phyloP scores from a whole-genome alignment of 2,113 vertebrate genomes.

The Ochotona curzoniae region DNA sequence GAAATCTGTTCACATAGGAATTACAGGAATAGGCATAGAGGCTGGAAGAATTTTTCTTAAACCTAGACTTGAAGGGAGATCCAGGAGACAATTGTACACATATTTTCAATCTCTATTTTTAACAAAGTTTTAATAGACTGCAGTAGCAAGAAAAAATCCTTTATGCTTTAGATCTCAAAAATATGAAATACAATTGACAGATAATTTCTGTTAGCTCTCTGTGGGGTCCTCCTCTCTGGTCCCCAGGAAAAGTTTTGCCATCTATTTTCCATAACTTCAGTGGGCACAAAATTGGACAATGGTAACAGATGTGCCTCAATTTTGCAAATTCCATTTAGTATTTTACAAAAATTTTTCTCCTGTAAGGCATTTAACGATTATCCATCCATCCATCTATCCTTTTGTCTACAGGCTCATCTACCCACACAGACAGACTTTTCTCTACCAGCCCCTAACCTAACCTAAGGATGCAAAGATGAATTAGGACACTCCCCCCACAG shows the following conservation, averaged over 20 bases:
- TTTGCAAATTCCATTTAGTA: not conserved
- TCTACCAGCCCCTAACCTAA: not conserved
- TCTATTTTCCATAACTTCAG: not conserved
- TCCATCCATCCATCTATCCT: not conserved
- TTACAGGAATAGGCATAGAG: not conserved
- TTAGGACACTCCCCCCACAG: not conserved
- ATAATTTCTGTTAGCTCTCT: not conserved
- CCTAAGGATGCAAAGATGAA: not conserved
- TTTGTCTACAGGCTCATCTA: not conserved
- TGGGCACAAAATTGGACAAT: not conserved
- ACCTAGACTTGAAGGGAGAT: not conserved
- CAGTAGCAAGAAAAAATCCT: not conserved
- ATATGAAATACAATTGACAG: not conserved
- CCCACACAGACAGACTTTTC: not conserved
- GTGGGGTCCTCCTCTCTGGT: not conserved
- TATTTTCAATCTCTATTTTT: slow-evolving; percentile 53
- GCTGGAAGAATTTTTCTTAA: slow-evolving; percentile 22
- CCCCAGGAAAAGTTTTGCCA: not conserved
- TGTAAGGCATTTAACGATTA: not conserved
- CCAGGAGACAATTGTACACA: not conserved
- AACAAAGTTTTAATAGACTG: slow-evolving; percentile 56
- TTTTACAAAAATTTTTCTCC: not conserved
- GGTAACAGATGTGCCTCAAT: not conserved
- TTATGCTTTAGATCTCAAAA: not conserved
- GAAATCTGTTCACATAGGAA: not conserved